These are phyloP conservation scores for Micrasema minimum DNA, from an alignment of 1,140 invertebrate species.

Conservation along the genomic window DNA sequence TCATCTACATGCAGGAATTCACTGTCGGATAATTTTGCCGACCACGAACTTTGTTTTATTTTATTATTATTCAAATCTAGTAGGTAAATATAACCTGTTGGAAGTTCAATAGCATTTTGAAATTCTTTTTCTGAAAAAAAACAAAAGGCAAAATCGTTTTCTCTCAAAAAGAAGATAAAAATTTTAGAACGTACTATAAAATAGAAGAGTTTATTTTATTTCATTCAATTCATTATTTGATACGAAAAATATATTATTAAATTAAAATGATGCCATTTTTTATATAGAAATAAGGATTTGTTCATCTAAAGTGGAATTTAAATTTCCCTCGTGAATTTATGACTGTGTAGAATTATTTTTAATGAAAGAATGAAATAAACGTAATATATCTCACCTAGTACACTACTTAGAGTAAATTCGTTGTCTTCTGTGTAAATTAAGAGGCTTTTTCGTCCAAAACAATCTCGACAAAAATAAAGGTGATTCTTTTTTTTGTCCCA, in stretches of 20 bases:
- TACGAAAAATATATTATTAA: no score
- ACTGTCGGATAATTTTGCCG: background rate
- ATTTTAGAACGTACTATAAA: no score
- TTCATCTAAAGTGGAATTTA: no score
- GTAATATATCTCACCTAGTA: conserved; percentile 62
- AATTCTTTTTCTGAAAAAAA: conserved; percentile 62
- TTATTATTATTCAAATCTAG: conserved; percentile 67
- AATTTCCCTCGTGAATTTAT: no score
- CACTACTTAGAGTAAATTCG: conserved; percentile 69
- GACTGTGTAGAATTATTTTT: no score
- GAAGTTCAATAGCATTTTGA: conserved; percentile 74
- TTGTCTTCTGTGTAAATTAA: conserved; percentile 71
- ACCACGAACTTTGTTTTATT: conserved; percentile 53
- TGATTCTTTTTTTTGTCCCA: conserved; percentile 71
- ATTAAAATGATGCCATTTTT: no score
- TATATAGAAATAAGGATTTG: no score
- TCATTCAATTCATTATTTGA: no score
- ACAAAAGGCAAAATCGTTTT: no score
- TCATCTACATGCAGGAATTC: background rate
- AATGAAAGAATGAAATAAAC: no score
- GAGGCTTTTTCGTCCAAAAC: conserved; percentile 85
- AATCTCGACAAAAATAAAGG: conserved; percentile 88
- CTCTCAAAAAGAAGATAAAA: no score
- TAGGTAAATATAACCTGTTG: conserved; percentile 76
- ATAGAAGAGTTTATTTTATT: no score